Evolutionary conservation across 1,140 invertebrate genomes (phyloP).

Genomic region (Ceratosolen solmsi): DNA sequence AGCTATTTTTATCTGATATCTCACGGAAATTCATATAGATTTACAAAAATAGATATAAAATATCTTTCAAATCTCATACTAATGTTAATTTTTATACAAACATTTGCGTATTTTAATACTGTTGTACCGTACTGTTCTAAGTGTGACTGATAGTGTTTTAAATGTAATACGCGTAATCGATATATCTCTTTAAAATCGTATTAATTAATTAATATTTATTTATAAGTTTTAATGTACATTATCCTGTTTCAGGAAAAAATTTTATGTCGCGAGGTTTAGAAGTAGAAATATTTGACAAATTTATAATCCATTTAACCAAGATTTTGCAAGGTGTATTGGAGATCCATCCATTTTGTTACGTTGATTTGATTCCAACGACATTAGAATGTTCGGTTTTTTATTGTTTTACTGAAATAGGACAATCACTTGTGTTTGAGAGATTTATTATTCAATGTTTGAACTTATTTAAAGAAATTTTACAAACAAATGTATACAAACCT

Average conservation of each 20-base stretch:
- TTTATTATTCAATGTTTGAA: slow-evolving; percentile 93
- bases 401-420: slow-evolving; percentile 87
- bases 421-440: slow-evolving; percentile 84
- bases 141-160: too few relatives aligned
- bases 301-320: slow-evolving; percentile 86
- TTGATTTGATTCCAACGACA: slow-evolving; percentile 84
- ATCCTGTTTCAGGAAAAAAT: slow-evolving; percentile 77
- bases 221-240: too few relatives aligned
- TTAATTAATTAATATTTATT: too few relatives aligned
- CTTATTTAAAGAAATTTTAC: slow-evolving; percentile 87
- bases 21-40: too few relatives aligned
- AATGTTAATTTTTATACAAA: too few relatives aligned
- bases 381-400: slow-evolving; percentile 89
- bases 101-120: too few relatives aligned
- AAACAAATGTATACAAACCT: slow-evolving; percentile 83
- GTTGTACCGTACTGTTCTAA: too few relatives aligned
- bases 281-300: slow-evolving; percentile 84
- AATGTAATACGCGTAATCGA: too few relatives aligned
- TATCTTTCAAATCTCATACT: too few relatives aligned
- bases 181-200: too few relatives aligned
- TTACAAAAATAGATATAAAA: too few relatives aligned
- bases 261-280: slow-evolving; percentile 77
- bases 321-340: slow-evolving; percentile 84
- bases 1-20: too few relatives aligned
- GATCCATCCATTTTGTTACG: slow-evolving; percentile 84